Percentiles rank a stretch among this genome's conserved stretches.
phyloP scores from a whole-genome alignment of 64 coral and sea anemone species.

The Platygyra sinensis region DNA sequence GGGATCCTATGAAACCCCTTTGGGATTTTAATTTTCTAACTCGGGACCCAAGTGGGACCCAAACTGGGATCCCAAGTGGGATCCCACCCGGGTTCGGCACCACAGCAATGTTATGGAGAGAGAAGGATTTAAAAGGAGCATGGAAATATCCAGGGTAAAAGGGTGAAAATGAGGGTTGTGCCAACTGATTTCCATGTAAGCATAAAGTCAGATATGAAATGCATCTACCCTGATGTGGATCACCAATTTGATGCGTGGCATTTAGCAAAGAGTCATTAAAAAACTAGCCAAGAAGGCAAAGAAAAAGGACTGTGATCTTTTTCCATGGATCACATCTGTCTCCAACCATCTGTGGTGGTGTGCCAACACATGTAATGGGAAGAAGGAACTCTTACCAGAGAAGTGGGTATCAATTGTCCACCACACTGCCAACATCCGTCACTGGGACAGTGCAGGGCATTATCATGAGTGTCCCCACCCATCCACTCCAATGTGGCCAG shows the following conservation, averaged over 20 bases:
- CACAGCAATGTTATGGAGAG: constrained; percentile 70
- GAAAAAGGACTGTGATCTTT: constrained; percentile 22
- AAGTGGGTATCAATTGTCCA: constrained; percentile 58
- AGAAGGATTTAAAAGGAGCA: constrained; percentile 33
- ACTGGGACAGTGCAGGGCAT: not conserved
- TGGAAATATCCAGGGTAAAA: not conserved
- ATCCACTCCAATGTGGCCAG: not conserved
- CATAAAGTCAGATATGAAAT: not conserved
- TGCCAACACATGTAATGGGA: constrained; percentile 29
- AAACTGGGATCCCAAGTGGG: too few relatives aligned
- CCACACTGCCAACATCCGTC: constrained; percentile 40
- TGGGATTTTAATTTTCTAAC: too few relatives aligned
- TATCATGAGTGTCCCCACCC: constrained; percentile 33
- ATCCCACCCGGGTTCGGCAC: too few relatives aligned
- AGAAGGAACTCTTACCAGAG: not conserved
- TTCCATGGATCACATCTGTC: constrained; percentile 51
- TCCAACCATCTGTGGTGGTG: constrained; percentile 63
- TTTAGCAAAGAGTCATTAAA: constrained; percentile 23
- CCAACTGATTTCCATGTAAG: constrained; percentile 14
- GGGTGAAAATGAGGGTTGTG: not conserved
- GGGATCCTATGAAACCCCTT: too few relatives aligned
- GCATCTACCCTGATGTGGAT: not conserved
- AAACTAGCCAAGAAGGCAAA: constrained; percentile 53
- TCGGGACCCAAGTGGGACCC: too few relatives aligned
- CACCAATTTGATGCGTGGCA: constrained; percentile 27